Conservation (phyloP, 2,797 vertebrate species). For the Clarias fuscus region DNA sequence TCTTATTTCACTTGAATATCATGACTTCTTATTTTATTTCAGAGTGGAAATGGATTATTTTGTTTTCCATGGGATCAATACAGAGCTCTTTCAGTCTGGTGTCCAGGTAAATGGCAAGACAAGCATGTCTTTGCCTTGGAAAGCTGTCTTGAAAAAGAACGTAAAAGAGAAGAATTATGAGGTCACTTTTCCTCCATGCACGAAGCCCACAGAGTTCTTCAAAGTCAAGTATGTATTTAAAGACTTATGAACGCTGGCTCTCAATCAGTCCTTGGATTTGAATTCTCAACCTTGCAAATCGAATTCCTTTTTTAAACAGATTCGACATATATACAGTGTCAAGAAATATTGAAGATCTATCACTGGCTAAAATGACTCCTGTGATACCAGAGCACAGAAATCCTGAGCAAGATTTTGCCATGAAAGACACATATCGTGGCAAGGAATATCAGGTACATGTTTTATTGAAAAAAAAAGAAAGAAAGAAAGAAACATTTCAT, state of each 20-base stretch:
- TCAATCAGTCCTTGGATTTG: neutral
- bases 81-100: slow-evolving; percentile 76
- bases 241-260: neutral
- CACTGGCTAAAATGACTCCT: slow-evolving; percentile 65
- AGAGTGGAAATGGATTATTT: slow-evolving; percentile 72
- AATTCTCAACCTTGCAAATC: neutral
- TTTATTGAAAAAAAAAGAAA: neutral
- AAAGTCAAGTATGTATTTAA: slow-evolving; percentile 64
- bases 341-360: slow-evolving; percentile 71
- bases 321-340: slow-evolving; percentile 72
- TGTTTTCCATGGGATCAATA: slow-evolving; percentile 76
- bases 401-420: slow-evolving; percentile 2
- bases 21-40: slow-evolving; percentile 24
- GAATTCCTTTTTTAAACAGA: slow-evolving; percentile 58
- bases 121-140: slow-evolving; percentile 65
- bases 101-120: slow-evolving; percentile 66
- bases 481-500: neutral
- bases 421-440: neutral
- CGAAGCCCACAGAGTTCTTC: slow-evolving; percentile 62
- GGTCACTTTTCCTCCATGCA: slow-evolving; percentile 63
- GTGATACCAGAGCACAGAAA: slow-evolving; percentile 58
- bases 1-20: neutral
- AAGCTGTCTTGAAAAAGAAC: slow-evolving; percentile 66
- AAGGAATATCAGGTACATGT: slow-evolving; percentile 57
- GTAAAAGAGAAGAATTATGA: slow-evolving; percentile 62